Evolutionary conservation across 92 coral and sea anemone genomes (phyloP).

Genomic region (Epizoanthus scotinus): DNA sequence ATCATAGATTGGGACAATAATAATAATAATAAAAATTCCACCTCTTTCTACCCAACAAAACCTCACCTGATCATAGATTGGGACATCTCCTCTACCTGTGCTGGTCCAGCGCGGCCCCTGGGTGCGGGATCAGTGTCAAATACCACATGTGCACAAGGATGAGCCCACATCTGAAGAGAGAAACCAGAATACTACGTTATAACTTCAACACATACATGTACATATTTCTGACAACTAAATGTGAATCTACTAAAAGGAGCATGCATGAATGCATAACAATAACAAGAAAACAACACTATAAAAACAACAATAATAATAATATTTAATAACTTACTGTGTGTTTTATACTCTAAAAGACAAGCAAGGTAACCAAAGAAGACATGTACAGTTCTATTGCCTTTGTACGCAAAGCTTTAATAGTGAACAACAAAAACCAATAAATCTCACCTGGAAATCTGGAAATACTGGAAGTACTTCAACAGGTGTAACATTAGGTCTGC

Average conservation of each 20-base stretch:
- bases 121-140: constrained; percentile 99
- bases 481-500: constrained; percentile 86
- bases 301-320: no score
- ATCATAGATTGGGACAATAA: constrained; percentile 81
- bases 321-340: no score
- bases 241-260: no score
- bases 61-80: constrained; percentile 98
- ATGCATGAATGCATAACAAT: no score
- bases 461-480: constrained; percentile 94
- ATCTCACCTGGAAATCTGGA: constrained; percentile 90
- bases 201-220: no score
- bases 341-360: no score
- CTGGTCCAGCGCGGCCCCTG: constrained; percentile 89
- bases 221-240: no score
- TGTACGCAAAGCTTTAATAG: no score
- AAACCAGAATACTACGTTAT: not conserved
- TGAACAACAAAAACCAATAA: not conserved
- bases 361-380: no score
- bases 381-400: no score
- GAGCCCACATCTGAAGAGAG: constrained; percentile 85
- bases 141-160: constrained; percentile 99
- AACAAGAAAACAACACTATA: no score
- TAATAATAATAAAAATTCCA: no score
- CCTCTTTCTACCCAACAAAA: not conserved
- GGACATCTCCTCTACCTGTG: constrained; percentile 94